Evolutionary conservation across 2,113 vertebrate genomes (phyloP).

Genomic region (Myiagra hebetior): DNA sequence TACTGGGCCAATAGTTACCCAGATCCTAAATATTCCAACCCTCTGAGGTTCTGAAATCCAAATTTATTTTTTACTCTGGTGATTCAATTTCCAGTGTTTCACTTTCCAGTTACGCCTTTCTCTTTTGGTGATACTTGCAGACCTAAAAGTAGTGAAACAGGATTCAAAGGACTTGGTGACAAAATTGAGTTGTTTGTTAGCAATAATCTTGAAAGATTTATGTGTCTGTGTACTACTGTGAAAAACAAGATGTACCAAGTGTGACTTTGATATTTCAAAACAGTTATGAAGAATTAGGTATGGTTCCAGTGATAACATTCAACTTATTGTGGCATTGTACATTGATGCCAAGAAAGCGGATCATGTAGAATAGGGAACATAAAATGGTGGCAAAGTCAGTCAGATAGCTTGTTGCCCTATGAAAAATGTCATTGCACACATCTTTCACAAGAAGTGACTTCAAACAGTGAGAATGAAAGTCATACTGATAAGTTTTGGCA

Average conservation of each 20-base stretch:
- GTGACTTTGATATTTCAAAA: slow-evolving; percentile 25
- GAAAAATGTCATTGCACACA: background rate
- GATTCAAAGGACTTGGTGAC: background rate
- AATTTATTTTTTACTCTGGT: background rate
- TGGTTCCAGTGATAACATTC: background rate
- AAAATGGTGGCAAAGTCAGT: background rate
- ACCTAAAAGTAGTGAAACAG: background rate
- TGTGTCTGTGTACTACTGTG: background rate
- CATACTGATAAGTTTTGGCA: background rate
- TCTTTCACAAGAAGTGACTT: background rate
- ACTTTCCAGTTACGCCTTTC: background rate
- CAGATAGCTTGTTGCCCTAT: background rate
- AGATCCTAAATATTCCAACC: background rate
- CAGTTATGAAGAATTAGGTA: background rate
- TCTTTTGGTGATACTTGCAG: background rate
- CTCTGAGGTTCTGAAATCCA: background rate
- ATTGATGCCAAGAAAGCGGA: background rate
- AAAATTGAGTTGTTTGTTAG: background rate
- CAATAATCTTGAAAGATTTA: background rate
- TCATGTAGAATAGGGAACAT: background rate
- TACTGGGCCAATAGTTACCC: background rate
- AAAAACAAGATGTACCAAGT: background rate
- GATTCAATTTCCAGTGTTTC: background rate
- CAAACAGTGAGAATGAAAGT: background rate
- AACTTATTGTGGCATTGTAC: slow-evolving; percentile 19